Evolutionary conservation across 1,140 invertebrate species (phyloP).

Genomic region (Drosophila gunungcola): DNA sequence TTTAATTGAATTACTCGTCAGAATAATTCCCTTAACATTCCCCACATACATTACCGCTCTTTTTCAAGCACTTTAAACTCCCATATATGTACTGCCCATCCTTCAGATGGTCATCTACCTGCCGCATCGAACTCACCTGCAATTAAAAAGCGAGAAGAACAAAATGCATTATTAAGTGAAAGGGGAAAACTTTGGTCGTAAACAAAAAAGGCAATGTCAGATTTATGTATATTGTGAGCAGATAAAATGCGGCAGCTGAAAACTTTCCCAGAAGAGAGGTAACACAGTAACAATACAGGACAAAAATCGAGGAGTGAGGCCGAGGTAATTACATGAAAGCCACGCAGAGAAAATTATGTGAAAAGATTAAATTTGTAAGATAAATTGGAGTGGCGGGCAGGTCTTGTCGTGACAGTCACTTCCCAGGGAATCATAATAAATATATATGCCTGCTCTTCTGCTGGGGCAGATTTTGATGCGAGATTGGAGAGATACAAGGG

Average conservation of each 20-base stretch:
- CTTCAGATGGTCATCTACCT: conserved; percentile 3
- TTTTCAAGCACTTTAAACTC: neutral
- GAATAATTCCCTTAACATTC: neutral
- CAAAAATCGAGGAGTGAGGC: conserved; percentile 28
- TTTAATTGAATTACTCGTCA: too few relatives aligned
- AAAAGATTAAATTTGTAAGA: conserved; percentile 82
- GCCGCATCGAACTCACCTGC: conserved; percentile 62
- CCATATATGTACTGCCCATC: neutral
- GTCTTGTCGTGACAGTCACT: conserved; percentile 38
- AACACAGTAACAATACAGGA: conserved; percentile 9
- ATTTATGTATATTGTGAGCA: conserved; percentile 23
- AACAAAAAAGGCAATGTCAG: conserved; percentile 19
- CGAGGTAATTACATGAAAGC: conserved; percentile 76
- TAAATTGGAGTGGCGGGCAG: conserved; percentile 69
- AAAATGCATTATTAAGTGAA: conserved; percentile 54
- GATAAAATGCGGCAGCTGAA: conserved; percentile 52
- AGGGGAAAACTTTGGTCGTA: conserved; percentile 35
- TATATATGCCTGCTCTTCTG: neutral
- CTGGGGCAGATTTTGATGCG: conserved; percentile 51
- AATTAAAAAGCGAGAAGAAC: conserved; percentile 46
- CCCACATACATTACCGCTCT: conserved; percentile 30
- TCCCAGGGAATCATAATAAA: conserved; percentile 53
- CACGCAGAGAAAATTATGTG: conserved; percentile 75
- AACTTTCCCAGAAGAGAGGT: conserved; percentile 58
- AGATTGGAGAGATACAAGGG: conserved; percentile 52